Percentiles rank a stretch among this genome's conserved stretches.
These are phyloP conservation scores for Fulica atra DNA, from an alignment of 2,113 vertebrate species.

Conservation along the genomic window DNA sequence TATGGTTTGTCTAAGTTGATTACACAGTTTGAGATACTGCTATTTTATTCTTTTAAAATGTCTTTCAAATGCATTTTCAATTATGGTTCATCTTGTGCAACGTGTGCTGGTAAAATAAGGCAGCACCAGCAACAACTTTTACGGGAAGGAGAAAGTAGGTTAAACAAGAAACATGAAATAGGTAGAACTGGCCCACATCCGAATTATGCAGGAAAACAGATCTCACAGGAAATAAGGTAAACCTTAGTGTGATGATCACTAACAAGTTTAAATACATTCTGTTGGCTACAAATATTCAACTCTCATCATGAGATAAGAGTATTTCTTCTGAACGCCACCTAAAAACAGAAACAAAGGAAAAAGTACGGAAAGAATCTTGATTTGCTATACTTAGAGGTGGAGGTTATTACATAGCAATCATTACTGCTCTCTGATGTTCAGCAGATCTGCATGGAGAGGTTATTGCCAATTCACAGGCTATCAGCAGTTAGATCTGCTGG, in stretches of 20 bases:
- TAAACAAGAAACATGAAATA: conserved; percentile 76
- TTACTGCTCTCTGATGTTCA: neutral
- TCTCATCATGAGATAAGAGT: neutral
- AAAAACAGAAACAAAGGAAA: neutral
- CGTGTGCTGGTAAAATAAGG: conserved; percentile 72
- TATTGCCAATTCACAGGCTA: neutral
- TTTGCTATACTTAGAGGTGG: neutral
- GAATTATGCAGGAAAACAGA: conserved; percentile 71
- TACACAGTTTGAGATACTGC: conserved; percentile 16
- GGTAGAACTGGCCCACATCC: conserved; percentile 74
- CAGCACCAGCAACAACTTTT: conserved; percentile 74
- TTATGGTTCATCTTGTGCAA: conserved; percentile 64
- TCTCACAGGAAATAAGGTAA: conserved; percentile 72
- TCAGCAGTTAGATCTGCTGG: neutral
- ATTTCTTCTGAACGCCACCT: neutral
- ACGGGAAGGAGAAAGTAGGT: conserved; percentile 92
- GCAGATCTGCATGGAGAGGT: neutral
- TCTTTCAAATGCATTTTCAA: conserved; percentile 43
- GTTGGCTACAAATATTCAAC: neutral
- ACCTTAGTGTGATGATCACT: conserved; percentile 1
- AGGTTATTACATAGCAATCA: neutral
- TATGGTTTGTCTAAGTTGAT: conserved; percentile 1
- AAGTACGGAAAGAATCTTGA: neutral
- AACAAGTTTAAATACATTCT: neutral
- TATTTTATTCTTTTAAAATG: conserved; percentile 34